Base-by-base conservation (phyloP, 1,140 invertebrate species). In the Drosophila bocki region DNA sequence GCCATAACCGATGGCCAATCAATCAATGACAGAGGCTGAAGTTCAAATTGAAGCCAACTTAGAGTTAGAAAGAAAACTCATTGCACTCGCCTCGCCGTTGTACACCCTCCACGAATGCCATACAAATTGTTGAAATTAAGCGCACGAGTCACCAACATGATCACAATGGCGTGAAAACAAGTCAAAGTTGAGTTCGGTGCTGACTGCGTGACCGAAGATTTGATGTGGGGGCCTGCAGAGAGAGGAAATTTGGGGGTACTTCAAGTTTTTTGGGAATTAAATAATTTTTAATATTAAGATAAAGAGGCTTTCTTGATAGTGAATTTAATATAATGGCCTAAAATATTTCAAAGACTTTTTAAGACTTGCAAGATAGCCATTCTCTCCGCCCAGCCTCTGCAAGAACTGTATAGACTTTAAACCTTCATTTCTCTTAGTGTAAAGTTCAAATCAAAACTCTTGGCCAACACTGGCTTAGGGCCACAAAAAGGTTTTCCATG, bases 91-190 rank as follows among this genome's bases (percentile, higher is more conserved):
- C 82, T 80, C 50, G 32, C 41, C 82, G 75, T 29, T 29, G 26
- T 65, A 85, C 13, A 35, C 29, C 39, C 44, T 58, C 35, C 45
- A 6, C 19, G 64, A 29, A 56, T 41, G 33, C 67, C 39, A 85
- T 67, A 81, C 78, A 91, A 91, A 85, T 88, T 81, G 86, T 91
- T 88, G 85, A 91, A 88, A 88, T 85, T 75, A 82, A 81, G 85
- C 85, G 85, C 85, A 88, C 85, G 85, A 90, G 85, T 88, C 85
- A 91, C 79, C 71, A 83, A 79, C 75, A 81, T 77, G 78, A 75
- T 63, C 80, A 75, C 75, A 80, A 84, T 83, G 81, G 84, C 84
- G 83, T 87, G 84, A 87, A 87, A 87, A 85, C 65, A 80, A 88
- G 83, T 69, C 48, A 83, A 74, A 75, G 68, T 69, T 64, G 81